Evolutionary conservation across 1,140 invertebrate genomes (phyloP).

Genomic region (Drosophila dunni): DNA sequence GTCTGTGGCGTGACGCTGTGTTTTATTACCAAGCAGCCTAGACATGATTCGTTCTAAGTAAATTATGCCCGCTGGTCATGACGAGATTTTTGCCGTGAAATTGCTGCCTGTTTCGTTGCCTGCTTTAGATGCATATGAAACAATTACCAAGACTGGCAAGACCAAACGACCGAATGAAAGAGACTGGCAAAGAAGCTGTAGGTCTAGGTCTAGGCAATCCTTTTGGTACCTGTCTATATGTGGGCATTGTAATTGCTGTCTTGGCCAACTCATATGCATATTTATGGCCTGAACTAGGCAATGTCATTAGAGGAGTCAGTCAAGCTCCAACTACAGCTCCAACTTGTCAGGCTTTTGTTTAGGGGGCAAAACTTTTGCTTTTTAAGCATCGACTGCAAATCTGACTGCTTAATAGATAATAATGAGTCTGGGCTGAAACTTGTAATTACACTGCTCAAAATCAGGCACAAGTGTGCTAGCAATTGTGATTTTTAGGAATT

Average conservation of each 20-base stretch:
- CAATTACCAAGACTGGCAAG: conserved; percentile 65
- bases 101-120: conserved; percentile 38
- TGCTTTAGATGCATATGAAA: conserved; percentile 70
- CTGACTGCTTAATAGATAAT: conserved; percentile 81
- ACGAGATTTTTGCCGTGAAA: conserved; percentile 56
- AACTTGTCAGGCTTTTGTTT: conserved; percentile 39
- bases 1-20: conserved; percentile 77
- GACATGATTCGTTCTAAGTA: conserved; percentile 83
- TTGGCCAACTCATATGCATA: conserved; percentile 47
- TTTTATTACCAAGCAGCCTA: conserved; percentile 72
- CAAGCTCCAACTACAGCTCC: conserved; percentile 18
- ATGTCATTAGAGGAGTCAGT: conserved; percentile 78
- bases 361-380: conserved; percentile 51
- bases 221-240: conserved; percentile 55
- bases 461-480: neutral
- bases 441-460: neutral
- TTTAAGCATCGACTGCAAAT: conserved; percentile 35
- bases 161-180: too few relatives aligned
- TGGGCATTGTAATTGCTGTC: conserved; percentile 75
- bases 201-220: conserved; percentile 25
- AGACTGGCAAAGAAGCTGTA: conserved; percentile 9
- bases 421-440: conserved; percentile 47
- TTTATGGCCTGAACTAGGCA: conserved; percentile 49
- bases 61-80: conserved; percentile 82
- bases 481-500: too few relatives aligned